A percentile compares a stretch with the other conserved stretches of the same genome.
These are phyloP conservation scores for Myanophis thanlyinensis DNA, from an alignment of 2,113 vertebrate genomes.

Conservation along the genomic window DNA sequence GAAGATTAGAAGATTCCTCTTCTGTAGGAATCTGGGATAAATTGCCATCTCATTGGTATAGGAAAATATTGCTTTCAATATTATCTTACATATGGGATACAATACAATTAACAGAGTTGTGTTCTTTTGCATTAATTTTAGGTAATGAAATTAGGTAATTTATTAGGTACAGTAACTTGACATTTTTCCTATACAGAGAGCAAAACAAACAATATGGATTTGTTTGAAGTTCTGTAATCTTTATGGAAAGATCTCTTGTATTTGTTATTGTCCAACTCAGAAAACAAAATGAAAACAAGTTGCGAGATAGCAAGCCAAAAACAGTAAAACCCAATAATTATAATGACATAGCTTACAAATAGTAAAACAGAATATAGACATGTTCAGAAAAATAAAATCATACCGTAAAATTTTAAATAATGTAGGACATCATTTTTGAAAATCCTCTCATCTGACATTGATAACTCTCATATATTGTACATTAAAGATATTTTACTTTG, in stretches of 20 bases:
- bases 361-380: background rate
- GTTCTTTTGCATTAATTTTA: background rate
- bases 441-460: rapidly evolving
- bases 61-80: background rate
- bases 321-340: background rate
- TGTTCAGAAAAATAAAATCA: background rate
- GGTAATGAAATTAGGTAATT: background rate
- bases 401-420: background rate
- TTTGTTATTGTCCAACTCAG: background rate
- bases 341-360: background rate
- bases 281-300: background rate
- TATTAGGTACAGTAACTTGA: background rate
- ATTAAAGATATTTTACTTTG: background rate
- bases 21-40: background rate
- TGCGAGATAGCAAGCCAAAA: background rate
- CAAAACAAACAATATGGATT: background rate
- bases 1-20: background rate
- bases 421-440: background rate
- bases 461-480: background rate
- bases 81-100: background rate
- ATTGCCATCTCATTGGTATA: background rate
- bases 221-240: background rate
- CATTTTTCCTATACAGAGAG: background rate
- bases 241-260: background rate
- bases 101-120: background rate